phyloP scores from a whole-genome alignment of 92 coral and sea anemone species.

The Porites lobata region DNA sequence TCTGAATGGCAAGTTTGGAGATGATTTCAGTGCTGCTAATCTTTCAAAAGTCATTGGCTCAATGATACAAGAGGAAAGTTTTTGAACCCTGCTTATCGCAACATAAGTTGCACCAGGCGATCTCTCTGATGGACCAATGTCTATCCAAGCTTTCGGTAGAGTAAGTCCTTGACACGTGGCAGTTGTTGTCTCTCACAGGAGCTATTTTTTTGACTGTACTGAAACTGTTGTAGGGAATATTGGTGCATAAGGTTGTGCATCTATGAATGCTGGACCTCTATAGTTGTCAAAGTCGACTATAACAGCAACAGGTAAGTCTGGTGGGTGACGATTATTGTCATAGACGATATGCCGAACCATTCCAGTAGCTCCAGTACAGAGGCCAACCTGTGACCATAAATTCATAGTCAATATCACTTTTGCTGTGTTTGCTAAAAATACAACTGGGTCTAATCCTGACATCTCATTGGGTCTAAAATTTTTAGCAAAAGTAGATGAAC shows the following conservation, averaged over 20 bases:
- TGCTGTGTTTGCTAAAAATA: constrained; percentile 45
- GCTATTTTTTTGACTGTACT: constrained; percentile 41
- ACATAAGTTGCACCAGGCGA: constrained; percentile 73
- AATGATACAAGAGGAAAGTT: constrained; percentile 41
- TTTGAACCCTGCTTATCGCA: constrained; percentile 47
- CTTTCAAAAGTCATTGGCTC: constrained; percentile 60
- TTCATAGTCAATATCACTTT: constrained; percentile 55
- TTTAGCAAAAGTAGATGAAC: constrained; percentile 45
- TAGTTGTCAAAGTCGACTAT: constrained; percentile 63
- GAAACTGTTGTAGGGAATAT: constrained; percentile 58
- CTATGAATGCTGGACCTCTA: constrained; percentile 66
- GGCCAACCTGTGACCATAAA: constrained; percentile 49
- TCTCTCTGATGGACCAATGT: constrained; percentile 61
- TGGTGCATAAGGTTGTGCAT: constrained; percentile 45
- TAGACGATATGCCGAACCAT: constrained; percentile 54
- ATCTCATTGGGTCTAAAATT: constrained; percentile 43
- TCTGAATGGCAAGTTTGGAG: constrained; percentile 23
- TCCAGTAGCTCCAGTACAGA: constrained; percentile 46
- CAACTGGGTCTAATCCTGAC: constrained; percentile 44
- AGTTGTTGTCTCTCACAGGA: constrained; percentile 80
- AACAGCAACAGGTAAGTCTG: constrained; percentile 62
- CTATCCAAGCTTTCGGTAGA: constrained; percentile 75
- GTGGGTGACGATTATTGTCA: constrained; percentile 54
- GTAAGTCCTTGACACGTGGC: constrained; percentile 71
- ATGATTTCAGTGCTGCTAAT: constrained; percentile 52